Base-by-base conservation (phyloP, 2,797 vertebrate species). In the Myiotriccus ornatus region DNA sequence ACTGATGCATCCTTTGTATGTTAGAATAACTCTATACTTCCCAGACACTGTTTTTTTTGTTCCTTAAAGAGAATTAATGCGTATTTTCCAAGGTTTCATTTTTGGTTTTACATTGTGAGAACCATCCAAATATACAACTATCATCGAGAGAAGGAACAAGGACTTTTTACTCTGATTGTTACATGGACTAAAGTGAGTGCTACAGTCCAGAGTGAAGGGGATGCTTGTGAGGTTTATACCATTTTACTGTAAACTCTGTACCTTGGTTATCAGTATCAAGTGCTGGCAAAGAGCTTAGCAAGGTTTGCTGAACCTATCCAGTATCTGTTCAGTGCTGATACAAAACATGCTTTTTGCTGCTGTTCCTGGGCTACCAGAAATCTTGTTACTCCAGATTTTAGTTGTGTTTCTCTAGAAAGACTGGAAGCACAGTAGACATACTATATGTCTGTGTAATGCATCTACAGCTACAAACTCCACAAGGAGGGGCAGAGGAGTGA, bases 161-260 rank as follows among this genome's bases (percentile, higher is more conserved):
- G 9, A 39, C 5, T n/a, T 74, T 63, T 62, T 47, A 25, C 9
- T 37, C 12, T 44, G 27, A 34, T 17, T 41, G 8, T 46, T 62
- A 43, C 3, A 17, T 22, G 14, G 28, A 37, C 39, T 3, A 1
- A 18, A 16, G n/a, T 0, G 0, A 62, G 16, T 37, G 22, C n/a
- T 27, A 5, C 1, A 46, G 14, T 50, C 20, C 37, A 62, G 23
- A 57, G 10, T 6, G 19, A 2, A 43, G 25, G 18, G 10, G 16
- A 34, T 81, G 25, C 11, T 81, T 53, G 25, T 41, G 25, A 57
- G 6, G 8, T 75, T 88, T 78, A 37, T 35, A 20, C 9, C 4
- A 34, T 84, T 74, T 44, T 50, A 32, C 17, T 47, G 15, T 39
- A 87, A 71, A n/a, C 16, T 50, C n/a, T 77, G 10, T 30, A 12